Percentiles rank a stretch among this genome's conserved stretches.
Conservation (phyloP, 2,888 invertebrate species). For the Gari tellinella region DNA sequence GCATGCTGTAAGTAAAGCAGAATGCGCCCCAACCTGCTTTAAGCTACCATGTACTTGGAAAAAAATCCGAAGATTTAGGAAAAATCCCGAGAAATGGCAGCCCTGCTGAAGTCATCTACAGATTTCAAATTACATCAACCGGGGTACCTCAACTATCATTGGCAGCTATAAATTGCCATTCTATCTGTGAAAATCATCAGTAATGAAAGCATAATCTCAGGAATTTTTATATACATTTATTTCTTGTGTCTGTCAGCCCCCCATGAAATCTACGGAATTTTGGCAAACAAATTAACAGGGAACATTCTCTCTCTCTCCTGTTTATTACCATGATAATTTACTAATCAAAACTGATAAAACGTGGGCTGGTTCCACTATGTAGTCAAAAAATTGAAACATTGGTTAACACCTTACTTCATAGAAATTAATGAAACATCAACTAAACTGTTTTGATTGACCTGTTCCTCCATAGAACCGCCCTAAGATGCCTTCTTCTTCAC, state of each 20-base stretch:
- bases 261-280: constrained; percentile 53
- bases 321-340: constrained; percentile 56
- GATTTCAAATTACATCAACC: constrained; percentile 11
- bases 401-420: no score
- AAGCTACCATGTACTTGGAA: no score
- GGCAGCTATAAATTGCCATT: constrained; percentile 35
- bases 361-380: constrained; percentile 19
- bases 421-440: no score
- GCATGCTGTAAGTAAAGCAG: no score
- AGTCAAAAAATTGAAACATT: no score
- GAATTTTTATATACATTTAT: constrained; percentile 61
- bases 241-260: constrained; percentile 53
- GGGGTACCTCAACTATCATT: neutral
- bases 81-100: no score
- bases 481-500: no score
- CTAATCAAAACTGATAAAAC: constrained; percentile 49
- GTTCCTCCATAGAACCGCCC: no score
- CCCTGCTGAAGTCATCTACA: neutral
- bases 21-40: no score
- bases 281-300: constrained; percentile 57
- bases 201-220: constrained; percentile 50
- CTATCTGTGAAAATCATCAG: constrained; percentile 47
- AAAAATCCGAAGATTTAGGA: no score
- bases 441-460: no score
- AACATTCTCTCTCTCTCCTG: constrained; percentile 55